Conservation (phyloP, 2,113 vertebrate species). For the Pterocles orientalis region DNA sequence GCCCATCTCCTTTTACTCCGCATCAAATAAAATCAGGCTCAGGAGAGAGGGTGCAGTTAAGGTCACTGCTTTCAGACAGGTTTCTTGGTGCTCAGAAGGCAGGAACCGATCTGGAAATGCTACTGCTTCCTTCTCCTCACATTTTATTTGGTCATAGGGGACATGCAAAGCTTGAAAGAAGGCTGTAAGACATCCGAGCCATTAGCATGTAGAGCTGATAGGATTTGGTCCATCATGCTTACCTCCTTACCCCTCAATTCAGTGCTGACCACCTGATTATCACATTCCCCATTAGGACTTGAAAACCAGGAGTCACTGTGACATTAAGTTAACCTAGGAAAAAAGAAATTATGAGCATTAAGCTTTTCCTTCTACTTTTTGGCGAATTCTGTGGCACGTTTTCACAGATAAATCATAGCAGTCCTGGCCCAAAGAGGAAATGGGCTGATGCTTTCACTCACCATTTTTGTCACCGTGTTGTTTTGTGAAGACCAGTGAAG, state of each 20-base stretch:
- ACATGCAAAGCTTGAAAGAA: background rate
- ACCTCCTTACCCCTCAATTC: background rate
- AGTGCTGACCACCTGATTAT: background rate
- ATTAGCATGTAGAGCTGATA: background rate
- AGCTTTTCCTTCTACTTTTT: background rate
- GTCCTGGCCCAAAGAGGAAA: background rate
- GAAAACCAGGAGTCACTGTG: background rate
- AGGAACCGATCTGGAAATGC: background rate
- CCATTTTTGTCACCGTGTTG: background rate
- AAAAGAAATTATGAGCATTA: background rate
- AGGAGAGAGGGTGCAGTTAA: background rate
- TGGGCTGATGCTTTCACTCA: background rate
- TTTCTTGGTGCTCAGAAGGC: background rate
- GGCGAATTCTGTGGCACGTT: background rate
- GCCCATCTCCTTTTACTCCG: background rate
- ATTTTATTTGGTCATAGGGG: background rate
- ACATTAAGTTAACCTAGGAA: background rate
- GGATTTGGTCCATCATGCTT: background rate
- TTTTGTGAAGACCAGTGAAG: background rate
- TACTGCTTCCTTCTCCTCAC: background rate
- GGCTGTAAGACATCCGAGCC: background rate
- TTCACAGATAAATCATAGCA: background rate
- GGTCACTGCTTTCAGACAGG: background rate
- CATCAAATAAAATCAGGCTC: background rate
- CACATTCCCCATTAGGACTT: background rate